A percentile compares a stretch with the other conserved stretches of the same genome.
Evolutionary conservation across 2,797 vertebrate species (phyloP).

Genomic region (Malacoctenus gilli): DNA sequence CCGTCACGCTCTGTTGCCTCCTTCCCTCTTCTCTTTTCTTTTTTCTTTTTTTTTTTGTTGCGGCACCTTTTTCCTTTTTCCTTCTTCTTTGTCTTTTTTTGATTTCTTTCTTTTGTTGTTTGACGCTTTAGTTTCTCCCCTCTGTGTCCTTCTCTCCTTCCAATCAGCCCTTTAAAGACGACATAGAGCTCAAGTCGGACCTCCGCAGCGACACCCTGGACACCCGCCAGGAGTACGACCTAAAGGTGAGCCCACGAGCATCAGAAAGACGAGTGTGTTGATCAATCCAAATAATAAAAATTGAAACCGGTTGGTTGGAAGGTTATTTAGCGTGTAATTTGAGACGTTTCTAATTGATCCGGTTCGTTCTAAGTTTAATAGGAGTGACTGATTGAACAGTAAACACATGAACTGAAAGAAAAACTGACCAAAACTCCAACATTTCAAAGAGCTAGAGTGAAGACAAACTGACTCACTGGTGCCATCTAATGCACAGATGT

Average conservation of each 20-base stretch:
- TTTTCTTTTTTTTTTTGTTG: conserved; percentile 35
- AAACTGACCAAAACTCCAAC: too few species aligned
- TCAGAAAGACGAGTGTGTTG: not conserved
- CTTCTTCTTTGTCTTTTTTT: conserved; percentile 43
- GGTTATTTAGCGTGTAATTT: too few species aligned
- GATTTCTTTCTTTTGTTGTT: conserved; percentile 68
- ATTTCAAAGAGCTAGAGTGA: too few species aligned
- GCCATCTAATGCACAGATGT: too few species aligned
- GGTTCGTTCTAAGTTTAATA: too few species aligned
- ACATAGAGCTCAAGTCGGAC: conserved; percentile 95
- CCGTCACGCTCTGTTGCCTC: conserved; percentile 63
- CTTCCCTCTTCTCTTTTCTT: conserved; percentile 61
- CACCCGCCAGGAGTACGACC: conserved; percentile 94
- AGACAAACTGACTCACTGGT: too few species aligned
- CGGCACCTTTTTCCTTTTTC: conserved; percentile 37
- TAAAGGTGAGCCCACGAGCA: conserved; percentile 85
- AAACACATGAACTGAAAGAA: too few species aligned
- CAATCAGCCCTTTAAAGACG: conserved; percentile 94
- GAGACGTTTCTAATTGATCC: too few species aligned
- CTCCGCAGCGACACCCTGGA: conserved; percentile 91
- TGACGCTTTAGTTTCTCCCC: conserved; percentile 86
- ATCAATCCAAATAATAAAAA: too few species aligned
- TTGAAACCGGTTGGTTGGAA: too few species aligned
- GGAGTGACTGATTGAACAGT: too few species aligned
- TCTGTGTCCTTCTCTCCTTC: conserved; percentile 83